Conservation (phyloP, 2,888 invertebrate species). For the Ornithoptera priamus region DNA sequence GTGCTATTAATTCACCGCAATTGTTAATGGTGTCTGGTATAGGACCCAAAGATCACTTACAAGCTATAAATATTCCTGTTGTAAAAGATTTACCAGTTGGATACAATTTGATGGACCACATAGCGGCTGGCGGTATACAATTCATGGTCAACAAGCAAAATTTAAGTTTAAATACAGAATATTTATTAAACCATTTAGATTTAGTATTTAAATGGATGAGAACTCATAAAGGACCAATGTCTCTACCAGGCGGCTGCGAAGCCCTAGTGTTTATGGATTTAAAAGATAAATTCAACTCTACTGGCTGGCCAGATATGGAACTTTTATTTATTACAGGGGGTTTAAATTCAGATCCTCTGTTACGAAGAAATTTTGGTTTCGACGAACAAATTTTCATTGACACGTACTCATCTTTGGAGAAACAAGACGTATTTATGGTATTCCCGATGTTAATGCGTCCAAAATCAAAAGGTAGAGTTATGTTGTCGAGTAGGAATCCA, state of each 20-base stretch:
- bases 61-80: conserved; percentile 75
- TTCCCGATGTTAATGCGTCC: conserved; percentile 87
- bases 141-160: conserved; percentile 74
- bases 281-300: conserved; percentile 75
- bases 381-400: conserved; percentile 64
- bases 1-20: conserved; percentile 88
- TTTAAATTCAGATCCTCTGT: conserved; percentile 67
- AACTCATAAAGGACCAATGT: conserved; percentile 78
- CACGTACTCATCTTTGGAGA: conserved; percentile 63
- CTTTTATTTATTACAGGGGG: conserved; percentile 81
- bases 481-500: conserved; percentile 85
- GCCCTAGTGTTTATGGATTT: conserved; percentile 83
- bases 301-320: conserved; percentile 83
- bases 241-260: conserved; percentile 84
- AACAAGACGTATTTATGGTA: conserved; percentile 72
- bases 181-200: conserved; percentile 62
- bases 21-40: conserved; percentile 90
- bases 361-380: conserved; percentile 78
- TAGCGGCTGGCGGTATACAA: conserved; percentile 82
- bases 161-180: conserved; percentile 54
- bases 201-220: conserved; percentile 77
- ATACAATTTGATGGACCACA: conserved; percentile 85
- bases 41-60: conserved; percentile 82
- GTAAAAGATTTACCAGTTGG: conserved; percentile 83
- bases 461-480: conserved; percentile 84